phyloP scores from a whole-genome alignment of 2,888 invertebrate genomes.

The Lagria hirta region DNA sequence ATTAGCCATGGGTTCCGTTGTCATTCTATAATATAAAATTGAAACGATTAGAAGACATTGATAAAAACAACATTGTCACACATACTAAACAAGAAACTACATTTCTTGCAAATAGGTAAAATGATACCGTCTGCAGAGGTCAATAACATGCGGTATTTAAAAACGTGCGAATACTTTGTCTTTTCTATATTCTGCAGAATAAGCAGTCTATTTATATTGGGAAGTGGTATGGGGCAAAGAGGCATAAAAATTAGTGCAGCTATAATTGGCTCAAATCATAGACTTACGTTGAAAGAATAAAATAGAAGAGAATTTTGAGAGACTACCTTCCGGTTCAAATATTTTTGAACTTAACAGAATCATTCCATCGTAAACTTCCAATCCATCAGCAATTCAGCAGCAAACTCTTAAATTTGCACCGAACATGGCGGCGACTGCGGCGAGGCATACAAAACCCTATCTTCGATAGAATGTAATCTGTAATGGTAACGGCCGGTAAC shows the following conservation, averaged over 20 bases:
- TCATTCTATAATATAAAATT: conserved; percentile 54
- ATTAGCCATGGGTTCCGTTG: conserved; percentile 62
- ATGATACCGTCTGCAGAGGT: not conserved
- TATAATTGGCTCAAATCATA: not conserved
- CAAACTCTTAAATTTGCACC: conserved; percentile 2
- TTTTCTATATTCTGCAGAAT: conserved; percentile 11
- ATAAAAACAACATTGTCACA: not conserved
- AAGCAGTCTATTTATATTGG: conserved; percentile 16
- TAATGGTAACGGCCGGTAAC: no score
- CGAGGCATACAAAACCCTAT: no score
- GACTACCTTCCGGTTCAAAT: conserved; percentile 13
- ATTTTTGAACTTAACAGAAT: conserved; percentile 19
- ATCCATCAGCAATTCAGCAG: conserved; percentile 10
- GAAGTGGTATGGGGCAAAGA: conserved; percentile 1
- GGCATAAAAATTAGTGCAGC: not conserved
- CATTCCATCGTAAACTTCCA: conserved; percentile 24
- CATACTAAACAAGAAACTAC: not conserved
- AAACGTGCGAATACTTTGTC: no score
- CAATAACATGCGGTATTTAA: conserved; percentile 5
- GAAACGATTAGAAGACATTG: conserved; percentile 1
- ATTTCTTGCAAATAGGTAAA: not conserved
- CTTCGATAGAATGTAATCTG: no score
- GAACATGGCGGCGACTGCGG: conserved; percentile 21
- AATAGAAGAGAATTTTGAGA: conserved; percentile 2
- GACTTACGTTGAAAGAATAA: no score